phyloP scores from a whole-genome alignment of 2,888 invertebrate species.

The Leptarthrus brevirostris region DNA sequence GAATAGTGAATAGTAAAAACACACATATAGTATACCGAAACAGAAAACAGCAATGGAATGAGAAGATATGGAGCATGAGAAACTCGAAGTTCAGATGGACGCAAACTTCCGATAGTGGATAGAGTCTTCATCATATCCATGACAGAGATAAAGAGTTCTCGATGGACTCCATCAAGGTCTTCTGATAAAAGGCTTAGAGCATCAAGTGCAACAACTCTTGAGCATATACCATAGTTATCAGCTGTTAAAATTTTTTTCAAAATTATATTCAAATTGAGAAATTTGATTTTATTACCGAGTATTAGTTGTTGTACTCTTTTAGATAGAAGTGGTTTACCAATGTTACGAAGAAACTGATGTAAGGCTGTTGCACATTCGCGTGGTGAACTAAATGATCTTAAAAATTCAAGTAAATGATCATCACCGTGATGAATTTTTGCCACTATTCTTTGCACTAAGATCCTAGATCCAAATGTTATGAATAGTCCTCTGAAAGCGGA shows the following conservation, averaged over 20 bases:
- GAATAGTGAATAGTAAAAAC: neutral
- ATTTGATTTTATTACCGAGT: constrained; percentile 38
- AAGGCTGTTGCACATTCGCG: constrained; percentile 54
- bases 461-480: constrained; percentile 51
- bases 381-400: constrained; percentile 48
- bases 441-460: constrained; percentile 49
- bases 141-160: constrained; percentile 46
- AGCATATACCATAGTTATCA: constrained; percentile 50
- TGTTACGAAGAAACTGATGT: constrained; percentile 46
- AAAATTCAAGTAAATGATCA: constrained; percentile 46
- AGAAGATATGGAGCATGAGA: constrained; percentile 53
- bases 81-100: constrained; percentile 52
- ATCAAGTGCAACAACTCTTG: constrained; percentile 52
- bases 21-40: constrained; percentile 16
- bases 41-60: constrained; percentile 51
- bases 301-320: constrained; percentile 51
- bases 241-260: constrained; percentile 29
- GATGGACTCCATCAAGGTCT: constrained; percentile 49
- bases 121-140: constrained; percentile 52
- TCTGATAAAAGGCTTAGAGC: constrained; percentile 50
- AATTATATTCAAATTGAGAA: no score
- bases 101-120: constrained; percentile 52
- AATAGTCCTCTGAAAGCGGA: constrained; percentile 50
- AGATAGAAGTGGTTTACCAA: constrained; percentile 51
- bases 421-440: constrained; percentile 52